Conservation (phyloP, 2,888 invertebrate species). For the Stenotaenia linearis region DNA sequence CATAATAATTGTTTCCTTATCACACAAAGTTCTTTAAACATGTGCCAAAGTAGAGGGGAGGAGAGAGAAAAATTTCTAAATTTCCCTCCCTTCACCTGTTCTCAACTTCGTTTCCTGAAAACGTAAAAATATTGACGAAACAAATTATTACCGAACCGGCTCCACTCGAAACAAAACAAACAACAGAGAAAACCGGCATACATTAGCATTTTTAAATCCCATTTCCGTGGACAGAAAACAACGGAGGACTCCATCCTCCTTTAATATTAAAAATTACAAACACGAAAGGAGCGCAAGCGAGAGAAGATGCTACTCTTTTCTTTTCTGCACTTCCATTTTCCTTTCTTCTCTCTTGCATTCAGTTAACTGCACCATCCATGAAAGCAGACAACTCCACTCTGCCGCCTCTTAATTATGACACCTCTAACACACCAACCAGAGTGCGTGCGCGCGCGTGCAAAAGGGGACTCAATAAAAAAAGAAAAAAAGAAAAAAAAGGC, state of each 20-base stretch:
- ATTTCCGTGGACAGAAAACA: not conserved
- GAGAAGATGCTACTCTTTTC: not conserved
- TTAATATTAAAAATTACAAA: not conserved
- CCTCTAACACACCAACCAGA: conserved; percentile 7
- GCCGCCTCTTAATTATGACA: conserved; percentile 10
- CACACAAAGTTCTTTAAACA: conserved; percentile 15
- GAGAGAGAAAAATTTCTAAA: not conserved
- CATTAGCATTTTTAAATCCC: not conserved
- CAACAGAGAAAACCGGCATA: not conserved
- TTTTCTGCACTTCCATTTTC: not conserved
- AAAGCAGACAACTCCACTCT: conserved; percentile 11
- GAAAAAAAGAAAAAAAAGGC: not conserved
- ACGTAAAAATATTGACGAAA: not conserved
- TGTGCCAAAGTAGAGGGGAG: not conserved
- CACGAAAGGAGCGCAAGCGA: not conserved
- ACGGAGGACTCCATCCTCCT: not conserved
- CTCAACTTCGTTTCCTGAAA: not conserved
- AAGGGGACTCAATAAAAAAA: conserved; percentile 12
- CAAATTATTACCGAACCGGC: not conserved
- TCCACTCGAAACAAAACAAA: not conserved
- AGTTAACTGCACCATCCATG: conserved; percentile 3
- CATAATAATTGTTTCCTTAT: conserved; percentile 11
- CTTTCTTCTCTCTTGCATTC: not conserved
- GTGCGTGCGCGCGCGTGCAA: conserved; percentile 10
- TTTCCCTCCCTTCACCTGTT: not conserved